Base-by-base conservation (phyloP, 2,113 vertebrate species). In the Phycodurus eques region DNA sequence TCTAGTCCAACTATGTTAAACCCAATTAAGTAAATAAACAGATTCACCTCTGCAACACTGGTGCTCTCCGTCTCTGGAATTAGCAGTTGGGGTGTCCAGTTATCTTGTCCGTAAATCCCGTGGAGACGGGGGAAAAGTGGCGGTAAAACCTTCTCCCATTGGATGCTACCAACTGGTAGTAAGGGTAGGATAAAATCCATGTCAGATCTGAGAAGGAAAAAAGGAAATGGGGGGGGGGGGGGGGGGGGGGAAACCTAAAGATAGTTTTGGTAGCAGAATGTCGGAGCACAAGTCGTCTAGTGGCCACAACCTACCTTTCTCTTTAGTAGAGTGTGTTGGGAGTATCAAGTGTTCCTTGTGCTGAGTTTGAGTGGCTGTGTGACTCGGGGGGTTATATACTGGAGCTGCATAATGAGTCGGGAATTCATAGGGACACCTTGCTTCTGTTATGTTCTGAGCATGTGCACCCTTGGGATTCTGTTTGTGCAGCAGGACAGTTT, bases 111-210 rank as follows among this genome's bases (percentile, higher is more conserved):
- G 7, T 80, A 74, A 13, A 73, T 87, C 53, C 88, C 89, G 7
- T 82, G 88, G n/a, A 88, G 71, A 6, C 82, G 84, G 53, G 91
- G 91, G 63, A 93, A 78, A 22, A 92, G 84, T 60, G 91, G 90
- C 1, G 87, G 80, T 57, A 93, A 68, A 56, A 92, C 72, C 71
- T 88, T 86, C 62, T 92, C 90, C 92, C 92, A 93, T 4, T 83
- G 85, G 70, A 92, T 91, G 17, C 83, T 88, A 33, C 72, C 82
- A 71, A 68, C 51, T 8, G 88, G 79, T 9, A 85, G 44, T 35
- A 75, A 80, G 62, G 85, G 88, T 68, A 90, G 71, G 33, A 91
- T 81, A 69, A 92, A 92, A 75, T 93, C 92, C 92, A 93, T 93
- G 74, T 64, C 77, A 74, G 46, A 39, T 46, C 27, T 71, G 6